phyloP scores from a whole-genome alignment of 2,888 invertebrate genomes.

The Caenorhabditis zanzibari region DNA sequence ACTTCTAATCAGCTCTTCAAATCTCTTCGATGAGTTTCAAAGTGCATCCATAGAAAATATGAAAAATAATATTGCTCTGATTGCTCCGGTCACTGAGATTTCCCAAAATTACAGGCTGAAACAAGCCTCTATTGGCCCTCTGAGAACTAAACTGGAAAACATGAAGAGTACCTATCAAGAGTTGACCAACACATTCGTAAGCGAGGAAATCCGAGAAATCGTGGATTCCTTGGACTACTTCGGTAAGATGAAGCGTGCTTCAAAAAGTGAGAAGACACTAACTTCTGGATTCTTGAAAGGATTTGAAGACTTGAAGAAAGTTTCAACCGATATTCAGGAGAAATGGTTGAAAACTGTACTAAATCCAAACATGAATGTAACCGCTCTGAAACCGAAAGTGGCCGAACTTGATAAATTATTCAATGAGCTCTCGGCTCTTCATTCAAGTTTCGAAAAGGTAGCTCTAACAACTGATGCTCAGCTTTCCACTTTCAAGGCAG shows the following conservation, averaged over 20 bases:
- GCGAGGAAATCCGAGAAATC: not conserved
- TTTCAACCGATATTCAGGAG: not conserved
- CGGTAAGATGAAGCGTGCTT: not conserved
- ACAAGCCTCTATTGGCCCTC: not conserved
- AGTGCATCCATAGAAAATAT: not conserved
- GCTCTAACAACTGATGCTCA: no score
- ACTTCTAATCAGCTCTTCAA: not conserved
- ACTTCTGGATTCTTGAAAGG: slow-evolving; percentile 10
- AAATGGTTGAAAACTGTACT: not conserved
- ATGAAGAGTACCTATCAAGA: not conserved
- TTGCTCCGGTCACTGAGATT: not conserved
- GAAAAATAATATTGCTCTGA: not conserved
- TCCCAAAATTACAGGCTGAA: not conserved
- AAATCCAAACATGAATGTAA: not conserved
- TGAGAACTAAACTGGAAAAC: not conserved
- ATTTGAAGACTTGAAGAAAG: slow-evolving; percentile 7
- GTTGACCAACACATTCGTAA: not conserved
- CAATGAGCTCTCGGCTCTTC: not conserved
- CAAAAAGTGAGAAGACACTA: not conserved
- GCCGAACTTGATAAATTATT: not conserved
- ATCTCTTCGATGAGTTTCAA: not conserved
- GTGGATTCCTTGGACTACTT: not conserved
- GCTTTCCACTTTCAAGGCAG: no score
- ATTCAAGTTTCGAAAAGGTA: not conserved
- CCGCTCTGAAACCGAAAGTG: not conserved